Evolutionary conservation across 2,113 vertebrate species (phyloP).

Genomic region (Corynorhinus townsendii): DNA sequence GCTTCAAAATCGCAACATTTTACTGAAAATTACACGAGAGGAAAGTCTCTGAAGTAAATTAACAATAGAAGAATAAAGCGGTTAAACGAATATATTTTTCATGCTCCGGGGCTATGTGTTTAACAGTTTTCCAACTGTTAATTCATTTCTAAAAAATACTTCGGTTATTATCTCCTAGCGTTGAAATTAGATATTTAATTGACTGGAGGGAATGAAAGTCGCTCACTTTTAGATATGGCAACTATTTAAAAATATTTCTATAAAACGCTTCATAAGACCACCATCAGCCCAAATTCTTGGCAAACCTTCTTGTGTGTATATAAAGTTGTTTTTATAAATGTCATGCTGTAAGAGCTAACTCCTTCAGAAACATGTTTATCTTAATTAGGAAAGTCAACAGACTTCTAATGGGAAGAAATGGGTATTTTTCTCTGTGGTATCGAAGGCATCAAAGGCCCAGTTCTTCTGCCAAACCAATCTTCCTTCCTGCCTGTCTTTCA

Average conservation of each 20-base stretch:
- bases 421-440: conserved; percentile 83
- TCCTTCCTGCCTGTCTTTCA: conserved; percentile 85
- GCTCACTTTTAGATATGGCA: conserved; percentile 79
- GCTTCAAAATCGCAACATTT: conserved; percentile 67
- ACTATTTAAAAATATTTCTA: conserved; percentile 82
- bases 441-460: conserved; percentile 84
- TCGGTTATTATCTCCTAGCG: conserved; percentile 80
- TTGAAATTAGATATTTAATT: conserved; percentile 85
- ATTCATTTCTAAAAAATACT: conserved; percentile 79
- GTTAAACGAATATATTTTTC: conserved; percentile 77
- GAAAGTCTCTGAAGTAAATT: conserved; percentile 75
- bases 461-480: conserved; percentile 87
- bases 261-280: conserved; percentile 84
- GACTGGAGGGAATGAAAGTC: conserved; percentile 81
- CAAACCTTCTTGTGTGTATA: conserved; percentile 78
- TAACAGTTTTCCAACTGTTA: conserved; percentile 80
- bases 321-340: conserved; percentile 85
- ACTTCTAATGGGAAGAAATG: conserved; percentile 85
- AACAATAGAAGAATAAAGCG: conserved; percentile 79
- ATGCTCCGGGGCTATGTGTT: conserved; percentile 76
- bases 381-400: conserved; percentile 91
- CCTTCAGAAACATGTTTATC: conserved; percentile 89
- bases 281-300: conserved; percentile 83
- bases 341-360: conserved; percentile 82
- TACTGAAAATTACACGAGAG: conserved; percentile 64